These are phyloP conservation scores for Plutomurus gul DNA, from an alignment of 1,140 invertebrate species.

Conservation along the genomic window DNA sequence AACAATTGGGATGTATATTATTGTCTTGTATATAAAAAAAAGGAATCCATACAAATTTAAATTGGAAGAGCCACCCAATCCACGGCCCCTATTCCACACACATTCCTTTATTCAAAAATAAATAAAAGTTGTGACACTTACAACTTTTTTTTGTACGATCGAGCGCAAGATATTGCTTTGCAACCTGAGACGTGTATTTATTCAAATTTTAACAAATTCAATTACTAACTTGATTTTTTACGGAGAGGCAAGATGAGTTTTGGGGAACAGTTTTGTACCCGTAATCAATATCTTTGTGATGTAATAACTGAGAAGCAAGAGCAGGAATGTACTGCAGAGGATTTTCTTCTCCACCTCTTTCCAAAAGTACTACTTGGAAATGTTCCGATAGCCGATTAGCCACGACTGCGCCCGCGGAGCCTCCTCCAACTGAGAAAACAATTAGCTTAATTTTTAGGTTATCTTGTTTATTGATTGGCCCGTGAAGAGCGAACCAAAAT, in stretches of 20 bases:
- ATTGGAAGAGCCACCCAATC: not conserved
- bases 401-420: conserved; percentile 62
- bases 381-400: conserved; percentile 61
- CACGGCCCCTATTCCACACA: not conserved
- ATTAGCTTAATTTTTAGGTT: too few species aligned
- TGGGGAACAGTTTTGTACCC: conserved; percentile 67
- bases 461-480: too few species aligned
- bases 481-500: not conserved
- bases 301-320: conserved; percentile 60
- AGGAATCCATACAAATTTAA: not conserved
- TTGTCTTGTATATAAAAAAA: not conserved
- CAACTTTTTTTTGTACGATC: not conserved
- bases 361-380: conserved; percentile 55
- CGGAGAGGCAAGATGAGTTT: conserved; percentile 61
- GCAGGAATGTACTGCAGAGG: conserved; percentile 60
- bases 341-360: conserved; percentile 59
- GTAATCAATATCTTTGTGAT: conserved; percentile 70
- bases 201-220: too few species aligned
- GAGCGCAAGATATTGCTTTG: not conserved
- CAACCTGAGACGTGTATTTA: too few species aligned
- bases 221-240: conserved; percentile 51
- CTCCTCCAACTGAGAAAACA: conserved; percentile 42
- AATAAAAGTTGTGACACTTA: not conserved
- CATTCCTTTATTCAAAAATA: not conserved
- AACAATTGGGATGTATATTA: not conserved